Evolutionary conservation across 1,140 invertebrate species (phyloP).

Genomic region (Bombus sylvicola): DNA sequence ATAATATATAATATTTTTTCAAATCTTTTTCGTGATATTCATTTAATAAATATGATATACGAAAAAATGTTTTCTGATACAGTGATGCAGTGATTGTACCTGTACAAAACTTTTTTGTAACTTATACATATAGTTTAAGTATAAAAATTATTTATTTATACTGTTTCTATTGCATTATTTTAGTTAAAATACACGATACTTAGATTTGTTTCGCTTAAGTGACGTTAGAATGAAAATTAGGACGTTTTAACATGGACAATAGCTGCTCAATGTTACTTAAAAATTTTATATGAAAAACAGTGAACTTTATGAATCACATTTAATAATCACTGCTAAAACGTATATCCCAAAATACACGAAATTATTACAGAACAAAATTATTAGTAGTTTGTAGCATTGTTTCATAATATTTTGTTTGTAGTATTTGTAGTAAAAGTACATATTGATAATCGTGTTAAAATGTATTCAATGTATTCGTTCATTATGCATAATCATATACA

Average conservation of each 20-base stretch:
- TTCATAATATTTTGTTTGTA: constrained; percentile 9
- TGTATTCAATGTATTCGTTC: constrained; percentile 41
- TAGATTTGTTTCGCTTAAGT: constrained; percentile 18
- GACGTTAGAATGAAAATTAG: constrained; percentile 36
- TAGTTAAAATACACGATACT: constrained; percentile 32
- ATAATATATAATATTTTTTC: constrained; percentile 4
- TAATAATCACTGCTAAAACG: constrained; percentile 9
- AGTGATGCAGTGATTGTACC: constrained; percentile 23
- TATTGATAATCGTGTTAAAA: constrained; percentile 37
- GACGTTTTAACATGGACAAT: constrained; percentile 22
- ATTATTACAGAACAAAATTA: constrained; percentile 16
- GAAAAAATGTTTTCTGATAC: constrained; percentile 6
- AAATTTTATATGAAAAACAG: constrained; percentile 14
- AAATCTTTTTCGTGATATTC: constrained; percentile 4
- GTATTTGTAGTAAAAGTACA: constrained; percentile 34
- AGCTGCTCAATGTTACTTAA: constrained; percentile 18
- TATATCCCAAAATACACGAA: constrained; percentile 10
- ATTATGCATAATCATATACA: constrained; percentile 51
- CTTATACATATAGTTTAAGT: constrained; percentile 38
- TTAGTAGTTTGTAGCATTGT: background rate
- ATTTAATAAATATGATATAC: constrained; percentile 2
- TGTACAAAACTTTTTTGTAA: constrained; percentile 45
- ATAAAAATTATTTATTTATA: constrained; percentile 53
- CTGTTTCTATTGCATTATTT: constrained; percentile 36
- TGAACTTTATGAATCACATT: background rate